phyloP scores from a whole-genome alignment of 2,888 invertebrate species.

The Argyresthia albistria region DNA sequence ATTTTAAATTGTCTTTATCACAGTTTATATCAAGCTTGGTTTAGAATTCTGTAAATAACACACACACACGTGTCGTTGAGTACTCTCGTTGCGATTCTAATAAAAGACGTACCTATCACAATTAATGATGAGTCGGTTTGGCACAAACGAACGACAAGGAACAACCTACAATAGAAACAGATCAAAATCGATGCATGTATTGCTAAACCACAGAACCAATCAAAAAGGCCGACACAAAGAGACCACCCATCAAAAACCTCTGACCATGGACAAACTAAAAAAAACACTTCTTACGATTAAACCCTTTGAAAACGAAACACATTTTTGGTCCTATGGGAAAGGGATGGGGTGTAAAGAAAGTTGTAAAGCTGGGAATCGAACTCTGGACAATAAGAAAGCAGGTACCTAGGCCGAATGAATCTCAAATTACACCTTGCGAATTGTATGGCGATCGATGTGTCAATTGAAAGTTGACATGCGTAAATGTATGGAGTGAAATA shows the following conservation, averaged over 20 bases:
- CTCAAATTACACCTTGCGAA: constrained; percentile 7
- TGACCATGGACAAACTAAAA: background rate
- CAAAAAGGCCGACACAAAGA: constrained; percentile 6
- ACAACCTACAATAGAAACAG: too few relatives aligned
- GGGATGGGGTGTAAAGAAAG: constrained; percentile 11
- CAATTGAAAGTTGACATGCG: background rate
- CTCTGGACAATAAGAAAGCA: constrained; percentile 23
- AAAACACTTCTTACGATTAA: background rate
- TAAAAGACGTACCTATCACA: too few relatives aligned
- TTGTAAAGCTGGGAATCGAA: constrained; percentile 19
- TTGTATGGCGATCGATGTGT: background rate
- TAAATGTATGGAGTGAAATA: background rate
- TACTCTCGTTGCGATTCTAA: background rate
- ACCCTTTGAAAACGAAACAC: constrained; percentile 9
- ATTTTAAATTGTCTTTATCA: background rate
- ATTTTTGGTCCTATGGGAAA: constrained; percentile 31
- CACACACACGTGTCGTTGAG: background rate
- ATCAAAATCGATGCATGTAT: background rate
- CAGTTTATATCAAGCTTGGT: background rate
- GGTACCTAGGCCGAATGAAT: constrained; percentile 14
- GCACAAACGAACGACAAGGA: too few relatives aligned
- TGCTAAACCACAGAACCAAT: constrained; percentile 5
- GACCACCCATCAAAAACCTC: constrained; percentile 6
- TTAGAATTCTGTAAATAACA: background rate
- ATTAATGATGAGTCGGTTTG: background rate